These are phyloP conservation scores for Anarrhichthys ocellatus DNA, from an alignment of 2,113 vertebrate species.

Conservation along the genomic window DNA sequence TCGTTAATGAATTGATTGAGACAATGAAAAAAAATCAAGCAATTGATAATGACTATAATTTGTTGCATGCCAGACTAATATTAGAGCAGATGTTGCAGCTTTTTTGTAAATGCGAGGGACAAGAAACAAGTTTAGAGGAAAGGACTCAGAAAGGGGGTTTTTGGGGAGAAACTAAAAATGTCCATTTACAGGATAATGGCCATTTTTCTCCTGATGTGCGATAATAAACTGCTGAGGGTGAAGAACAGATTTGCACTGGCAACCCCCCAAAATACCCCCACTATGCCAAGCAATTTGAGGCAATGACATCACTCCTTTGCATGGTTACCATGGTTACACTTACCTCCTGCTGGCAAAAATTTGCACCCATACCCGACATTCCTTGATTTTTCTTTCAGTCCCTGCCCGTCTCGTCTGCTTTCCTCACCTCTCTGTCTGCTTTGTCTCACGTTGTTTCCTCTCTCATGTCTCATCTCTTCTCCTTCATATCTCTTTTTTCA, in stretches of 20 bases:
- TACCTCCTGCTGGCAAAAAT: conserved; percentile 57
- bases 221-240: conserved; percentile 35
- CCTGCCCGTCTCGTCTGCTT: conserved; percentile 22
- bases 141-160: neutral
- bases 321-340: conserved; percentile 79
- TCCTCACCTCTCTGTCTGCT: conserved; percentile 15
- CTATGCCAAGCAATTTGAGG: conserved; percentile 40
- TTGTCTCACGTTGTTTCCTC: conserved; percentile 3
- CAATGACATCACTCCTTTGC: conserved; percentile 73
- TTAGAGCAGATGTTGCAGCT: neutral
- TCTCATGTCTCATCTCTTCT: neutral
- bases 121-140: neutral
- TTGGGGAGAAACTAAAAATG: neutral
- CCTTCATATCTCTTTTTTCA: neutral
- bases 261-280: conserved; percentile 25
- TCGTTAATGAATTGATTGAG: neutral
- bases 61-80: neutral
- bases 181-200: neutral
- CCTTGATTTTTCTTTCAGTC: conserved; percentile 21
- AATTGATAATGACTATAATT: neutral
- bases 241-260: conserved; percentile 18
- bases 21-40: neutral
- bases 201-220: conserved; percentile 33
- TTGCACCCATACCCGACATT: conserved; percentile 41
- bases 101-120: neutral